phyloP scores from a whole-genome alignment of 1,140 invertebrate species.

The Papilio polytes region DNA sequence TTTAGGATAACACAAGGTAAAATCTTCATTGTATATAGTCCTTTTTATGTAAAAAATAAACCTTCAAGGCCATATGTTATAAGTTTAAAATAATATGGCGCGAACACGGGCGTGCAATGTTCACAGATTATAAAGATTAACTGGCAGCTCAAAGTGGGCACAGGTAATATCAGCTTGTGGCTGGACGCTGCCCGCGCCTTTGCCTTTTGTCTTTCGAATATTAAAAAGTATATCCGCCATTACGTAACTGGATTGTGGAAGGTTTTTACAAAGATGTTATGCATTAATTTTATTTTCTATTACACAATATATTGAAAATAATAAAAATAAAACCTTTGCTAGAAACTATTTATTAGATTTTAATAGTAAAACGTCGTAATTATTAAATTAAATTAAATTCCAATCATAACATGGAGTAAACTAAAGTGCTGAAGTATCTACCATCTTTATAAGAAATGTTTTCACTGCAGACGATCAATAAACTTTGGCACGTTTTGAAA shows the following conservation, averaged over 20 bases:
- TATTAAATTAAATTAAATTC: too few species aligned
- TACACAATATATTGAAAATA: neutral
- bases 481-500: neutral
- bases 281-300: neutral
- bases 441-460: neutral
- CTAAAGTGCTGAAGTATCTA: neutral
- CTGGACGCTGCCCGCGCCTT: neutral
- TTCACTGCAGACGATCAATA: conserved; percentile 8
- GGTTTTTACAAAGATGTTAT: neutral
- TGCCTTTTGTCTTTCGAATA: conserved; percentile 16
- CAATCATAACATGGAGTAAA: too few species aligned
- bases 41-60: neutral
- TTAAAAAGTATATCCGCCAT: conserved; percentile 2
- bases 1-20: too few species aligned
- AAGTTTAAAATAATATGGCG: neutral
- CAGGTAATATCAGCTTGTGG: conserved; percentile 2
- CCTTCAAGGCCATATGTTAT: neutral
- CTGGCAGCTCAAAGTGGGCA: neutral
- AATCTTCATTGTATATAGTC: too few species aligned
- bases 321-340: too few species aligned
- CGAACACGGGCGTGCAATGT: neutral
- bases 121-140: conserved; percentile 32
- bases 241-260: neutral
- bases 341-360: neutral
- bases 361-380: too few species aligned